Evolutionary conservation across 2,888 invertebrate genomes (phyloP), one percentile per base, ranked within the genome.

Genomic region (Eupithecia subumbrata): DNA sequence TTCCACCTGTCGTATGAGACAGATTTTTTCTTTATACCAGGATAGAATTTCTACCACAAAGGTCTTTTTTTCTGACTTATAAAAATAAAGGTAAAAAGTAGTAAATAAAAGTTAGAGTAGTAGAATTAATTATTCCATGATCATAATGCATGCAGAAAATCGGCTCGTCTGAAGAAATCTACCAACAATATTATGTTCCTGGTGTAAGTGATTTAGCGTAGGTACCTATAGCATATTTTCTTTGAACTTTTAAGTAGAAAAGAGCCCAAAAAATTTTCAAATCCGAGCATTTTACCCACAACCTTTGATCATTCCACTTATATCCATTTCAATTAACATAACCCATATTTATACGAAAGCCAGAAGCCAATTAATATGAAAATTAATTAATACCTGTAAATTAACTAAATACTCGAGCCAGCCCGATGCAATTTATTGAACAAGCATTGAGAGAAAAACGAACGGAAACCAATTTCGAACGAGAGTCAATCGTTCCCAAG

Each of bases 391-490:
- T 56, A 63, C 71, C 63, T 40, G 68, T 68, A 67, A 76, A 79
- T 76, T 68, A 76, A 69, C 74, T 16, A 25, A 25, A 67, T 73
- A 70, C 74, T 80, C 76, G 77, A 63, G 60, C 66, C 63, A 78
- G 74, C 64, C 71, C 75, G 40, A 2, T 79, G 80, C 81, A 81
- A 80, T 81, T 79, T 77, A 79, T 72, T 73, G 74, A 80, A 81
- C 80, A 76, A 78, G 72, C 76, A 52, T 34, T 22, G 48, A 60
- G 69, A 71, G 60, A 56, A 75, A 75, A 78, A 77, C 74, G 68
- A 71, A 76, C 76, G 64, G 52, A 68, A 78, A 73, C 74, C 76
- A 80, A 80, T 81, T 80, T 75, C 73, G 66, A 68, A 56, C 72
- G 79, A 73, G 74, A 68, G 48, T 73, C 66, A 67, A 67, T 67